Base-by-base conservation (phyloP, 2,113 vertebrate species). In the Azemiops feae region DNA sequence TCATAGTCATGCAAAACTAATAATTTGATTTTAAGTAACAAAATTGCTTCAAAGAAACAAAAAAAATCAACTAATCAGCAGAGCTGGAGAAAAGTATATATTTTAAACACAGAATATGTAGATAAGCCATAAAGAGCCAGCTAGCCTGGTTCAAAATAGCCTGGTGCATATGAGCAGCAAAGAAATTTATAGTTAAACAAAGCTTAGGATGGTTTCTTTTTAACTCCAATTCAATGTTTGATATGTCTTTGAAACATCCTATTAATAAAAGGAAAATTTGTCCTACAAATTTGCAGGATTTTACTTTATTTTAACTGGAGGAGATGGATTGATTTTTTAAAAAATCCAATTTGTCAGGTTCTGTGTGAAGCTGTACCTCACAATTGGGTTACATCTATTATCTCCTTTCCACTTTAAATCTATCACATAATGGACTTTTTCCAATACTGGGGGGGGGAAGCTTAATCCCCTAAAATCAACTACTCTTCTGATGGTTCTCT, bases 321-420 rank as follows among this genome's bases (percentile, higher is more conserved):
- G 69, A 94, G 91, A 14, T 92, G 3, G 89, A 57, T 43, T 57
- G 52, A 6, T 2, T 81, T 81, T 39, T 2, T 87, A 16, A 47
- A 94, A 94, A 60, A 64, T 55, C 43, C 25, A 39, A 27, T 89
- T 64, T 81, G n/a, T 87, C 92, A 93, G 6, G 1, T 89, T 92
- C 10, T 39, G 23, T 45, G 34, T 55, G 53, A 57, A 85, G 27
- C 4, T 18, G 50, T 3, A 34, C 89, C 20, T 74, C 45, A 91
- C 14, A 89, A 39, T 85, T 57, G 12, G 25, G 50, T 1, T 58
- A 60, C 2, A 39, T 58, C 88, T 50, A 7, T 93, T 90, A 60
- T 60, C 50, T 54, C 57, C 57, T 39, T 57, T 50, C 3, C 60
- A 91, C 27, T 34, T 95, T 89, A n/a, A 69, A 94, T 88, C 1